Conservation (phyloP, 1,140 invertebrate genomes). For the Hyles vespertilio region DNA sequence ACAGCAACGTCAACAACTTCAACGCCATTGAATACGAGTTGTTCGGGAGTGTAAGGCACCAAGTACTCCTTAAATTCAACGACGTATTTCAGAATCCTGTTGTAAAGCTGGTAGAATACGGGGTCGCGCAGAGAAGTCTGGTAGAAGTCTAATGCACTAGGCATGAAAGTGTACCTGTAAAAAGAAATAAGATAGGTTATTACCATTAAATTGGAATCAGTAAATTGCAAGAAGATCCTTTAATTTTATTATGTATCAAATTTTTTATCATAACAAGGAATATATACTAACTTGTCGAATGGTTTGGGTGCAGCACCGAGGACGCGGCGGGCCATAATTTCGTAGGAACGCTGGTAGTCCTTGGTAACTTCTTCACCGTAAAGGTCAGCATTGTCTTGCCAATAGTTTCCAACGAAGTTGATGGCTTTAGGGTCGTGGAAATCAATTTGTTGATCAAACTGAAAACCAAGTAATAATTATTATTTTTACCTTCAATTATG, state of each 20-base stretch:
- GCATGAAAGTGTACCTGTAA: conserved; percentile 63
- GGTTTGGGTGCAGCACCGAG: conserved; percentile 51
- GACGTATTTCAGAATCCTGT: conserved; percentile 77
- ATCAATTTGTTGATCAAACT: conserved; percentile 65
- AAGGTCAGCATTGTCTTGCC: conserved; percentile 81
- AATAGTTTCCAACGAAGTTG: conserved; percentile 80
- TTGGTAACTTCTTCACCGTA: conserved; percentile 78
- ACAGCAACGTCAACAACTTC: conserved; percentile 75
- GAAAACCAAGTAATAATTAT: conserved; percentile 13
- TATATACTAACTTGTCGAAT: conserved; percentile 42
- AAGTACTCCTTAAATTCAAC: conserved; percentile 77
- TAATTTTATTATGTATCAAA: too few relatives aligned
- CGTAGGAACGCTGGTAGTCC: conserved; percentile 76
- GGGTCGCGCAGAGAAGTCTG: conserved; percentile 81
- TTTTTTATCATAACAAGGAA: background rate
- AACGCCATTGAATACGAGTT: conserved; percentile 76
- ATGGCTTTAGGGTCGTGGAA: conserved; percentile 69
- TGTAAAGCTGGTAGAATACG: conserved; percentile 80
- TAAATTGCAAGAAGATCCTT: too few relatives aligned
- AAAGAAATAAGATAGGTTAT: conserved; percentile 6
- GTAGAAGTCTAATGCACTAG: conserved; percentile 74
- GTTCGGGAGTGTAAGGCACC: conserved; percentile 76
- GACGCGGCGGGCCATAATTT: conserved; percentile 67
- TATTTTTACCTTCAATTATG: too few relatives aligned
- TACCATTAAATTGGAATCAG: background rate